phyloP scores from a whole-genome alignment of 2,113 vertebrate genomes.

The Rhynchopsitta pachyrhyncha region DNA sequence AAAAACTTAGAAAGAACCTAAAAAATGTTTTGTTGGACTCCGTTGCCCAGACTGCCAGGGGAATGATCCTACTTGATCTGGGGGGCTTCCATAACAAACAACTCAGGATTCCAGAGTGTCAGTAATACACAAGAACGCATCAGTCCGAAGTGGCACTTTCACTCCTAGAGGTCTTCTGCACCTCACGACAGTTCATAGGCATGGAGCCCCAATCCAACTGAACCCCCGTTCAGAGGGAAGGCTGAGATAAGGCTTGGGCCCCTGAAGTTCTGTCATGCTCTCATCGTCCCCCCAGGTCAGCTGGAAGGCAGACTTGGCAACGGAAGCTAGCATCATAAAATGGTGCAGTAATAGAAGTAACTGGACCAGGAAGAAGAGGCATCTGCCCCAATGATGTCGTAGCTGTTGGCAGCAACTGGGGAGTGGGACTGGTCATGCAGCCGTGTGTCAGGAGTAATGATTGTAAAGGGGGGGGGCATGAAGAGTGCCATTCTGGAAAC shows the following conservation, averaged over 20 bases:
- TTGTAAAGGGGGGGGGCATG: conserved; percentile 86
- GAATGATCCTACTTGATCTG: conserved; percentile 76
- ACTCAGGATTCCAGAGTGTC: conserved; percentile 51
- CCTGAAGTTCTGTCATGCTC: conserved; percentile 75
- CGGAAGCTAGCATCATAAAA: conserved; percentile 88
- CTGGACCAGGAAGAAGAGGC: conserved; percentile 88
- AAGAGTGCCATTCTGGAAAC: conserved; percentile 85
- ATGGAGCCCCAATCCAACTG: conserved; percentile 74
- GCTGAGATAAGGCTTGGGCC: conserved; percentile 83
- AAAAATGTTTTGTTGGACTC: conserved; percentile 81
- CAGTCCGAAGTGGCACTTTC: conserved; percentile 58
- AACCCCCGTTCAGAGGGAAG: conserved; percentile 74
- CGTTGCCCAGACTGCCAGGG: conserved; percentile 84
- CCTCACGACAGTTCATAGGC: conserved; percentile 63
- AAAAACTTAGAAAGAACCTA: conserved; percentile 81
- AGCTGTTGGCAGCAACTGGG: conserved; percentile 81
- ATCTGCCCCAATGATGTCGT: conserved; percentile 84
- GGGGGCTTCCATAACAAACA: conserved; percentile 66
- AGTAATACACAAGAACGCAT: conserved; percentile 22
- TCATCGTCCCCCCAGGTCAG: conserved; percentile 70
- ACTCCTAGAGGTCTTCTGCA: conserved; percentile 65
- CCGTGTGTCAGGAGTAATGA: conserved; percentile 89
- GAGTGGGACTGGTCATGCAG: conserved; percentile 84
- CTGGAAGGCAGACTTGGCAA: conserved; percentile 84
- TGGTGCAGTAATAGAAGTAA: conserved; percentile 90